These are phyloP conservation scores for Machimus atricapillus DNA, from an alignment of 2,888 invertebrate genomes.

Conservation along the genomic window DNA sequence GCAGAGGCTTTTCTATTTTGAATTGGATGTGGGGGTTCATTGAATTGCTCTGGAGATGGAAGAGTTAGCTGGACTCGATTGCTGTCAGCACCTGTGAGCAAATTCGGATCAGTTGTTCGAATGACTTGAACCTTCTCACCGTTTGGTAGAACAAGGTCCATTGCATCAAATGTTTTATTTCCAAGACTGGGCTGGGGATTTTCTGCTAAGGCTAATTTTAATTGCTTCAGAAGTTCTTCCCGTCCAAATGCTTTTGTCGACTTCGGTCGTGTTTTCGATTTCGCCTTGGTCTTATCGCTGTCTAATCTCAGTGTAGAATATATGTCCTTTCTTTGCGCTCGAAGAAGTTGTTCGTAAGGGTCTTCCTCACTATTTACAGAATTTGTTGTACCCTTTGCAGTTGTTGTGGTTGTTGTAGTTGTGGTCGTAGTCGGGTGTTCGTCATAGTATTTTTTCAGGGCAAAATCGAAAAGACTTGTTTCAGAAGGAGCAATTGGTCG, in stretches of 20 bases:
- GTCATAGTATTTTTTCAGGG: slow-evolving; percentile 71
- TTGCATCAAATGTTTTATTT: slow-evolving; percentile 74
- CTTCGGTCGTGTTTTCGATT: slow-evolving; percentile 66
- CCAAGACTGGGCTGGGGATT: slow-evolving; percentile 70
- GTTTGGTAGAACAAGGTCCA: slow-evolving; percentile 76
- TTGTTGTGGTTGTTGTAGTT: slow-evolving; percentile 71
- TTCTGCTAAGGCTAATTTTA: slow-evolving; percentile 76
- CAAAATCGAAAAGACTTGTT: slow-evolving; percentile 70
- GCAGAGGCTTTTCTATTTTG: not conserved
- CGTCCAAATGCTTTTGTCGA: slow-evolving; percentile 68
- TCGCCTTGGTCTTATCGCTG: slow-evolving; percentile 56
- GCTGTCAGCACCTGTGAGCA: slow-evolving; percentile 65
- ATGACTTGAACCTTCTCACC: slow-evolving; percentile 79
- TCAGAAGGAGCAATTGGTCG: slow-evolving; percentile 68
- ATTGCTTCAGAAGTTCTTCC: slow-evolving; percentile 76
- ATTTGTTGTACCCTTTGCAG: slow-evolving; percentile 64
- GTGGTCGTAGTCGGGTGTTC: slow-evolving; percentile 75
- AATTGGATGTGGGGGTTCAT: not conserved
- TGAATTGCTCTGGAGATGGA: not conserved
- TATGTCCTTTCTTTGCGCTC: slow-evolving; percentile 67
- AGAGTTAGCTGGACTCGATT: slow-evolving; percentile 8
- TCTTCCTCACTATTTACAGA: slow-evolving; percentile 56
- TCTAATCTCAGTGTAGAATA: slow-evolving; percentile 69
- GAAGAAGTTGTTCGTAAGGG: slow-evolving; percentile 58
- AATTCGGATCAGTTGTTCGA: slow-evolving; percentile 73